phyloP scores from a whole-genome alignment of 2,888 invertebrate genomes.

The Dysmachus trigonus region DNA sequence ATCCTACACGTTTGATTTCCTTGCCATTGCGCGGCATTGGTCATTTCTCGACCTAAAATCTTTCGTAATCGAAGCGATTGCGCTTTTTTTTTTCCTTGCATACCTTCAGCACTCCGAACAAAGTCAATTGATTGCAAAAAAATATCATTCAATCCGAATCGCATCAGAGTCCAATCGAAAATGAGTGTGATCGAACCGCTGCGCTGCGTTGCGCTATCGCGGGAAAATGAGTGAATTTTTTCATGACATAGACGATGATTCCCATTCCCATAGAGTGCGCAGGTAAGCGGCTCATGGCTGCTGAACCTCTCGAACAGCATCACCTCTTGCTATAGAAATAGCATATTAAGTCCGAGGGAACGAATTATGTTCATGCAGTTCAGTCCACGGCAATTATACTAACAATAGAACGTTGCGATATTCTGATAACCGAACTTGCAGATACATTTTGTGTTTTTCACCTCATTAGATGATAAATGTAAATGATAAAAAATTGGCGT shows the following conservation, averaged over 20 bases:
- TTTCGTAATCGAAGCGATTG: background rate
- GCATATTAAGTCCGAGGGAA: background rate
- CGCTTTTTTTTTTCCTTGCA: background rate
- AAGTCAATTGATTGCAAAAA: conserved; percentile 8
- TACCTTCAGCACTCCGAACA: background rate
- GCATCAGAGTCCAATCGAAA: background rate
- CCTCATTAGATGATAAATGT: background rate
- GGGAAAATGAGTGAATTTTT: background rate
- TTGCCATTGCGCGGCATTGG: conserved; percentile 9
- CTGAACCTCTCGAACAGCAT: background rate
- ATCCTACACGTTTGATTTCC: conserved; percentile 6
- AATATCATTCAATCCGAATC: background rate
- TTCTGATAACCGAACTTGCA: background rate
- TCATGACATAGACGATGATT: background rate
- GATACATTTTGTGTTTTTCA: background rate
- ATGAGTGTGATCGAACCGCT: background rate
- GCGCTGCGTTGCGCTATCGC: background rate
- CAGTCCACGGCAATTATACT: background rate
- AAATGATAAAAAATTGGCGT: background rate
- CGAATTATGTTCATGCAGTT: background rate
- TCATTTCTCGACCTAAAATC: background rate
- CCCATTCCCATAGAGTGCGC: background rate
- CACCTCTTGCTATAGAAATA: background rate
- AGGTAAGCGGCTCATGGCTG: background rate
- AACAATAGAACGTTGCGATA: background rate